Percentiles rank a stretch among this genome's conserved stretches.
Evolutionary conservation across 2,797 vertebrate species (phyloP).

Genomic region (Pseudochirops corinnae): DNA sequence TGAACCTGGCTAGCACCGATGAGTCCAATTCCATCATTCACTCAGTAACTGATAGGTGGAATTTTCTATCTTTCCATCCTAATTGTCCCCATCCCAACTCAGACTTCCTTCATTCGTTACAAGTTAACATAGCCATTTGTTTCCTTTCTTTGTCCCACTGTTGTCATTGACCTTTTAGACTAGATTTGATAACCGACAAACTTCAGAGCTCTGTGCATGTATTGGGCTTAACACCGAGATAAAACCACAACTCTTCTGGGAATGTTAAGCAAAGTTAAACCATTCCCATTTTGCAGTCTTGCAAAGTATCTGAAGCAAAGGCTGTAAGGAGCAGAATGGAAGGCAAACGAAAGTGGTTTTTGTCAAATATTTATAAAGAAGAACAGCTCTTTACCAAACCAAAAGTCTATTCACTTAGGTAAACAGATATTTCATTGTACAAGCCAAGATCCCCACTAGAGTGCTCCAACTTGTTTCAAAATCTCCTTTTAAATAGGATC

Average conservation of each 20-base stretch:
- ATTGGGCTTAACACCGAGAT: constrained; percentile 14
- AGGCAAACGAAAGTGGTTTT: constrained; percentile 47
- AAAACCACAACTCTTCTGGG: constrained; percentile 32
- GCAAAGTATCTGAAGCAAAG: neutral
- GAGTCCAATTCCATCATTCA: too few relatives aligned
- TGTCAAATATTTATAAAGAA: constrained; percentile 18
- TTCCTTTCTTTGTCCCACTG: neutral
- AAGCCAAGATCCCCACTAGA: constrained; percentile 27
- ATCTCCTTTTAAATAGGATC: constrained; percentile 74
- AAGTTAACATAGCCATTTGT: neutral
- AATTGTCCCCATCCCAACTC: neutral
- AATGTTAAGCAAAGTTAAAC: constrained; percentile 34
- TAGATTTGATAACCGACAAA: neutral
- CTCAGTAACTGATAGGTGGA: neutral
- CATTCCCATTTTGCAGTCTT: neutral
- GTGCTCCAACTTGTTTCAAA: constrained; percentile 68
- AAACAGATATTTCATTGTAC: constrained; percentile 14
- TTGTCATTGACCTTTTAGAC: neutral
- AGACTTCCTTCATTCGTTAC: neutral
- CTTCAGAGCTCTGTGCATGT: neutral
- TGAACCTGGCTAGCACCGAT: neutral
- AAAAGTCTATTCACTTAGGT: constrained; percentile 29
- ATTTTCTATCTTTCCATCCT: constrained; percentile 13
- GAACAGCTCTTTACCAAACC: neutral
- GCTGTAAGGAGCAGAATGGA: constrained; percentile 36